Evolutionary conservation across 1,140 invertebrate species (phyloP).

Genomic region (Leptopilina clavipes): DNA sequence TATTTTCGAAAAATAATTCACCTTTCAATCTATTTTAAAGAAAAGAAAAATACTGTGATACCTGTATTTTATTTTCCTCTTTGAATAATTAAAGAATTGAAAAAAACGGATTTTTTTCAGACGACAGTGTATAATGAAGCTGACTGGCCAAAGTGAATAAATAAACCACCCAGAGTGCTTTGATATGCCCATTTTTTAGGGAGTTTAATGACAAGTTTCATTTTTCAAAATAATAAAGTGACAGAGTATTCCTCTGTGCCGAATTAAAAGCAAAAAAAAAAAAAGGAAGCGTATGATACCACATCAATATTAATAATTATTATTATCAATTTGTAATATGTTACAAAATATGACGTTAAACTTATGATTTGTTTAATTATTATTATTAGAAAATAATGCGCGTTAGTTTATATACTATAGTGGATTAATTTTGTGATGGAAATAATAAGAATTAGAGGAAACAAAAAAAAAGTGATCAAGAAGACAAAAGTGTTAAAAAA

Average conservation of each 20-base stretch:
- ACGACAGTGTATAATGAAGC: slow-evolving; percentile 65
- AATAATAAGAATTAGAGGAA: not conserved
- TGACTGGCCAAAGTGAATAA: slow-evolving; percentile 35
- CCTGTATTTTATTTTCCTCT: too few species aligned
- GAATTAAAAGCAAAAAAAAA: slow-evolving; percentile 29
- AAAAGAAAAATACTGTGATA: too few species aligned
- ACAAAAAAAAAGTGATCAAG: slow-evolving; percentile 11
- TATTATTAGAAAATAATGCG: slow-evolving; percentile 47
- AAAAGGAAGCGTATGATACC: not conserved
- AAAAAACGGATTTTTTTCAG: slow-evolving; percentile 49
- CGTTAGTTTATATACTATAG: slow-evolving; percentile 44
- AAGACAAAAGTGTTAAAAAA: not conserved
- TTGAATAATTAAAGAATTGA: too few species aligned
- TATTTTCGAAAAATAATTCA: too few species aligned
- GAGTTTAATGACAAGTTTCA: slow-evolving; percentile 43
- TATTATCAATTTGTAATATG: slow-evolving; percentile 32
- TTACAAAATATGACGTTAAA: slow-evolving; percentile 48
- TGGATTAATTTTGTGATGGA: slow-evolving; percentile 25
- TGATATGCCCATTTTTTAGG: slow-evolving; percentile 36
- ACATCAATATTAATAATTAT: slow-evolving; percentile 35
- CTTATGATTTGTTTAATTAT: slow-evolving; percentile 46
- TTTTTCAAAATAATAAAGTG: slow-evolving; percentile 25
- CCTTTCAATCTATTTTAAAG: too few species aligned
- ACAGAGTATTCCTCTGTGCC: slow-evolving; percentile 29
- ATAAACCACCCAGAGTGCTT: slow-evolving; percentile 52